phyloP scores from a whole-genome alignment of 2,113 vertebrate genomes.

The Tenrec ecaudatus region DNA sequence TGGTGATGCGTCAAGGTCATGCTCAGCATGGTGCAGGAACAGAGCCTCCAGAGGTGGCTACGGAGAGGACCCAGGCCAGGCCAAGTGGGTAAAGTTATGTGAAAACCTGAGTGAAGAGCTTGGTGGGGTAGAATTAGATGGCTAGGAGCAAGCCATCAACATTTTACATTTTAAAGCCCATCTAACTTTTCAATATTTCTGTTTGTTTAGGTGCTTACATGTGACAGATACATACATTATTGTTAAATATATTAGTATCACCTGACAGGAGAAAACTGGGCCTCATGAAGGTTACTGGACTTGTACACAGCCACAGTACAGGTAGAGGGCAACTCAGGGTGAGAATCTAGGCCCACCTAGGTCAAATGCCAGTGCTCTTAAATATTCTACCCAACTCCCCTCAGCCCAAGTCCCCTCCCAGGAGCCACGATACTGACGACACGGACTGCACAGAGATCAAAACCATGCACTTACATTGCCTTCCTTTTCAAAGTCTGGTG shows the following conservation, averaged over 20 bases:
- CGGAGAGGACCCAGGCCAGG: background rate
- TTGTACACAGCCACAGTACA: background rate
- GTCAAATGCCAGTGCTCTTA: background rate
- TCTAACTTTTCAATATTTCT: slow-evolving; percentile 32
- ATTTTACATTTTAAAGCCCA: background rate
- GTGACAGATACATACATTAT: background rate
- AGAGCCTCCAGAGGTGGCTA: background rate
- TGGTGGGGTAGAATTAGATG: slow-evolving; percentile 7
- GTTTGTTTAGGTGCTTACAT: too few species aligned
- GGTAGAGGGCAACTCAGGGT: background rate
- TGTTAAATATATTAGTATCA: background rate
- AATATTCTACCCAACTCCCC: background rate
- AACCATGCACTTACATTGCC: slow-evolving; percentile 85
- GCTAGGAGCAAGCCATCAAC: background rate
- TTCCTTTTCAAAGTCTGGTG: slow-evolving; percentile 96
- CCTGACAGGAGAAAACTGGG: slow-evolving; percentile 6
- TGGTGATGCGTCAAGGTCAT: background rate
- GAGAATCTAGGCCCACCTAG: background rate
- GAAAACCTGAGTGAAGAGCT: slow-evolving; percentile 31
- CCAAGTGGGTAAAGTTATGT: background rate
- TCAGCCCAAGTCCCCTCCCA: background rate
- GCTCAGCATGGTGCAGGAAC: background rate
- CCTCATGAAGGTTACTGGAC: background rate
- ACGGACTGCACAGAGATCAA: background rate
- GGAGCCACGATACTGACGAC: background rate